Evolutionary conservation across 2,888 invertebrate species (phyloP), one percentile per base, ranked within the genome.

Genomic region (Dasysyrphus albostriatus): DNA sequence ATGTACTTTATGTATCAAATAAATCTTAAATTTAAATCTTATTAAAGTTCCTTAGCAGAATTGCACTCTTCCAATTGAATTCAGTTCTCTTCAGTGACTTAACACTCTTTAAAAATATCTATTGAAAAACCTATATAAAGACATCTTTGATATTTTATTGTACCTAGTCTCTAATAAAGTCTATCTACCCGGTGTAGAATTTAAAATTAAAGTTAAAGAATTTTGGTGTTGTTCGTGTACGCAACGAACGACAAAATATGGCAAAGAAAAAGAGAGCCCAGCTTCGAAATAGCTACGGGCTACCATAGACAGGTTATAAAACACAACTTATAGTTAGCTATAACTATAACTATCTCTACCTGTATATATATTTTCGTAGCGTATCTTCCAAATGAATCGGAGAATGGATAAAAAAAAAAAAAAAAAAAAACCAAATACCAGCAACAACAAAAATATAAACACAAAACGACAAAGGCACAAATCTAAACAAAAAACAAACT

Each of bases 221-320:
- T 83, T 83, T 9, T 67, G 74, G 75, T 87, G 78, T 87, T 87
- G 37, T 82, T 79, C 72, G 77, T 82, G 39, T 69, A 69, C 69
- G 51, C 75, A 78, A 67, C 72, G 75, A 49, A 75, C 16, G 9
- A 61, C 51, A n/a, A 54, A 54, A 63, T 47, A 87, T 75, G 65
- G 56, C 58, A 85, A 70, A 72, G 44, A 63, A 80, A 77, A 87
- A 87, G 83, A 83, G 83, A 75, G 78, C 87, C 72, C 87, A 72
- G 75, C 83, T 87, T 56, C n/a, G 72, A 42, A 75, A 75, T 83
- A 87, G 78, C 87, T 87, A 79, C 78, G 58, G 78, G 83, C 78
- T 75, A 83, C 70, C 49, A 79, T 79, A 83, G 87, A 83, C 87
- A 87, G 87, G 87, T 87, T 87, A 87, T 87, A 87, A 61, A 42